phyloP scores from a whole-genome alignment of 2,113 vertebrate genomes.

The Clinocottus analis region DNA sequence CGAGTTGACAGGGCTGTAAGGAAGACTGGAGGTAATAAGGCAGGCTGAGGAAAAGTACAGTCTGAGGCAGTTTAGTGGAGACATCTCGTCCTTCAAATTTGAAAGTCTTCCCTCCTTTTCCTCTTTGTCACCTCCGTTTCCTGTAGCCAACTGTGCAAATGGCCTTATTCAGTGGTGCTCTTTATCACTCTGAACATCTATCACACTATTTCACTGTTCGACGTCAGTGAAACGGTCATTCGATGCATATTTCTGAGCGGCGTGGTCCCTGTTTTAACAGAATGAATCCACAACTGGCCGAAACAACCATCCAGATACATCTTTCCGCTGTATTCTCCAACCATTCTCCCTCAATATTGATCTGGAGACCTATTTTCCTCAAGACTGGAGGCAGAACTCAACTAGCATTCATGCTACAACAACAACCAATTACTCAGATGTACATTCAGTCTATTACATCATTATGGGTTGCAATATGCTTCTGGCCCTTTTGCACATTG shows the following conservation, averaged over 20 bases:
- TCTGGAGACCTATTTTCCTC: slow-evolving; percentile 33
- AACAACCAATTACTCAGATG: slow-evolving; percentile 20
- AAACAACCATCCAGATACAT: slow-evolving; percentile 39
- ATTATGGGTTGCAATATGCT: slow-evolving; percentile 52
- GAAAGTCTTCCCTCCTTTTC: slow-evolving; percentile 31
- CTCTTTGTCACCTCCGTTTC: slow-evolving; percentile 33
- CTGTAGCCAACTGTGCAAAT: slow-evolving; percentile 48
- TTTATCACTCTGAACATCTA: slow-evolving; percentile 48
- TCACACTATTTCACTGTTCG: slow-evolving; percentile 32
- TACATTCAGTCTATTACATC: slow-evolving; percentile 36
- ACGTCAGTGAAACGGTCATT: slow-evolving; percentile 36
- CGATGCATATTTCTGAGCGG: slow-evolving; percentile 31
- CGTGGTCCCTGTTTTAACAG: slow-evolving; percentile 3
- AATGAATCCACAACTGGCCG: slow-evolving; percentile 3
- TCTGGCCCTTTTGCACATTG: slow-evolving; percentile 58
- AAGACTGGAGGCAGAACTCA: slow-evolving; percentile 34
- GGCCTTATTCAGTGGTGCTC: slow-evolving; percentile 73
- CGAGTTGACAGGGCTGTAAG: background rate
- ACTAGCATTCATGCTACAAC: slow-evolving; percentile 19
- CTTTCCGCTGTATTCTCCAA: slow-evolving; percentile 12
- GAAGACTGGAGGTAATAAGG: slow-evolving; percentile 1
- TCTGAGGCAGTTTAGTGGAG: slow-evolving; percentile 13
- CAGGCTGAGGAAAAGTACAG: background rate
- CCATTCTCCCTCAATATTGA: slow-evolving; percentile 17
- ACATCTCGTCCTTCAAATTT: slow-evolving; percentile 14